Evolutionary conservation across 2,888 invertebrate genomes (phyloP).

Genomic region (Serrognathus titanus): DNA sequence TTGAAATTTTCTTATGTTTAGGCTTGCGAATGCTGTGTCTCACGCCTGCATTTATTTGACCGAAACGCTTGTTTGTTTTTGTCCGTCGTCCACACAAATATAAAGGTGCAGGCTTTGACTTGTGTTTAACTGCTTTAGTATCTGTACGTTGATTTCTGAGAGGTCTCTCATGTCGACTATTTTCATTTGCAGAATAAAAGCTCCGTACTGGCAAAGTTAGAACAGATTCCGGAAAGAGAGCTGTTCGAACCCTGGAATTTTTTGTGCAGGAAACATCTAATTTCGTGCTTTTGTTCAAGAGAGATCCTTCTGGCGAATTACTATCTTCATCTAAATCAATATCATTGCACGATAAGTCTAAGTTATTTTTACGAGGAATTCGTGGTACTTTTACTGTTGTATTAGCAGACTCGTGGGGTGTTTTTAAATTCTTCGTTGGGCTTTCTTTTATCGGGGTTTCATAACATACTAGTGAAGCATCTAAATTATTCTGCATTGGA

Average conservation of each 20-base stretch:
- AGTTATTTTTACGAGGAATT: slow-evolving; percentile 39
- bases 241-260: slow-evolving; percentile 43
- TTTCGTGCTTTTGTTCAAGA: slow-evolving; percentile 22
- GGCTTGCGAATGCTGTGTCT: slow-evolving; percentile 62
- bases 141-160: neutral
- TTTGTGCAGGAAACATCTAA: slow-evolving; percentile 26
- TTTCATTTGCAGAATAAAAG: slow-evolving; percentile 46
- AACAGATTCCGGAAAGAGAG: slow-evolving; percentile 43
- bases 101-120: slow-evolving; percentile 16
- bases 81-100: slow-evolving; percentile 41
- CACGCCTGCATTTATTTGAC: slow-evolving; percentile 66
- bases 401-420: slow-evolving; percentile 43
- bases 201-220: slow-evolving; percentile 53
- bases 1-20: slow-evolving; percentile 47
- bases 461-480: neutral
- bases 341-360: slow-evolving; percentile 28
- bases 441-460: slow-evolving; percentile 35
- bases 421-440: slow-evolving; percentile 39
- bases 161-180: slow-evolving; percentile 2
- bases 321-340: slow-evolving; percentile 20
- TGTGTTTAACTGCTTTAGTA: slow-evolving; percentile 3
- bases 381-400: slow-evolving; percentile 36
- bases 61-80: slow-evolving; percentile 47
- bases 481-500: too few relatives aligned
- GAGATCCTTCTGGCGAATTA: slow-evolving; percentile 19